These are phyloP conservation scores for Seira musarum DNA, from an alignment of 2,888 invertebrate species.

Conservation along the genomic window DNA sequence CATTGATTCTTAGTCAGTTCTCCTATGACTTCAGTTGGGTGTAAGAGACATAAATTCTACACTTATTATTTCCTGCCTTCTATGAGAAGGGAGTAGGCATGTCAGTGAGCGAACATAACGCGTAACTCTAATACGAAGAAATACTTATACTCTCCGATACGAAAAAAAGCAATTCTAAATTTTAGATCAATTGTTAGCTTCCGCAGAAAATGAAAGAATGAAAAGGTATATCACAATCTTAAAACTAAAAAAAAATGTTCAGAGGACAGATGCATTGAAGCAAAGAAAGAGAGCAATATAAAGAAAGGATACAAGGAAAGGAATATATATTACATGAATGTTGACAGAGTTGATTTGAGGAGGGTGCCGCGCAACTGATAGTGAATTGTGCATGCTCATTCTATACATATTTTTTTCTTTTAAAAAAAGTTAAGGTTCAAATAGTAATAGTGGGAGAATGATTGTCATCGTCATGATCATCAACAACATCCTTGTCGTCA, in stretches of 20 bases:
- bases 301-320: constrained; percentile 28
- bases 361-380: constrained; percentile 27
- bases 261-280: constrained; percentile 36
- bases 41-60: constrained; percentile 19
- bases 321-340: constrained; percentile 42
- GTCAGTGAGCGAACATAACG: no score
- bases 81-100: no score
- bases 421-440: constrained; percentile 44
- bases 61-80: constrained; percentile 46
- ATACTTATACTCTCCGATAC: no score
- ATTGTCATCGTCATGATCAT: constrained; percentile 48
- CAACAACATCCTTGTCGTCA: not conserved
- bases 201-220: constrained; percentile 9
- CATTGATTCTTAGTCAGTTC: constrained; percentile 63
- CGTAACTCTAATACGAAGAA: no score
- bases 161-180: no score
- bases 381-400: no score
- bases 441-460: constrained; percentile 47
- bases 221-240: constrained; percentile 28
- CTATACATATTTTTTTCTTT: constrained; percentile 19
- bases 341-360: constrained; percentile 28
- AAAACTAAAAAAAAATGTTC: not conserved
- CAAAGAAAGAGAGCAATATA: constrained; percentile 23
- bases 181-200: no score
- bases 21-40: constrained; percentile 27